Evolutionary conservation across 35 echinoderm and acorn worm species (phyloP), one percentile per base, ranked within the genome.

Genomic region (Hemicentrotus pulcherrimus): DNA sequence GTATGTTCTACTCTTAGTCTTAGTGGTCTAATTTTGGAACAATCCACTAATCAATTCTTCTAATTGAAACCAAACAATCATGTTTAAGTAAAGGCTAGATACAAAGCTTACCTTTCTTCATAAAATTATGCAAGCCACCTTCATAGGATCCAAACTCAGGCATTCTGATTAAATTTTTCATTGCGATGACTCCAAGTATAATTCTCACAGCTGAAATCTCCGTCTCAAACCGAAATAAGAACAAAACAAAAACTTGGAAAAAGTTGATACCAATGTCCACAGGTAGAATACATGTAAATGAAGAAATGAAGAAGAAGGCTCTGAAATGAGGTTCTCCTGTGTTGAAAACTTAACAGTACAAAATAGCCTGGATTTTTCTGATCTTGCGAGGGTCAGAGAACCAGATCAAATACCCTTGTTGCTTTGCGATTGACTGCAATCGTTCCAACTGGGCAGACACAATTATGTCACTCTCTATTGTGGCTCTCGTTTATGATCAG

Each of bases 121-220:
- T 28, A 5, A 78, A 78, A n/a, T 78, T 78, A n/a, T 78, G 65
- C 65, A 78, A 78, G 65, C 65, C 65, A 78, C 65, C 65, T 7
- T 78, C 65, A n/a, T 78, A 78, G 6, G 65, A 78, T 78, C 65
- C 65, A 78, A 78, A 78, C 65, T 78, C 65, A 7, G 65, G 65
- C 65, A 78, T 78, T 78, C 65, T 78, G 65, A 78, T 78, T 78
- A 78, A n/a, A 78, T 78, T 78, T 78, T 78, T 78, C 65, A 78
- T 78, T n/a, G 65, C 28, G 24, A 78, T n/a, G n/a, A 78, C 22
- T 78, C 65, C 5, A 78, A 22, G 19, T 78, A 22, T 78, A 28
- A n/a, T 78, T 78, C 65, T 78, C 65, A 8, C 0, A 8, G 65
- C 9, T 78, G 19, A 28, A 78, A 30, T 78, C 24, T 7, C 35